These are phyloP conservation scores for Monarcha castaneiventris DNA, from an alignment of 2,113 vertebrate species.

Conservation along the genomic window DNA sequence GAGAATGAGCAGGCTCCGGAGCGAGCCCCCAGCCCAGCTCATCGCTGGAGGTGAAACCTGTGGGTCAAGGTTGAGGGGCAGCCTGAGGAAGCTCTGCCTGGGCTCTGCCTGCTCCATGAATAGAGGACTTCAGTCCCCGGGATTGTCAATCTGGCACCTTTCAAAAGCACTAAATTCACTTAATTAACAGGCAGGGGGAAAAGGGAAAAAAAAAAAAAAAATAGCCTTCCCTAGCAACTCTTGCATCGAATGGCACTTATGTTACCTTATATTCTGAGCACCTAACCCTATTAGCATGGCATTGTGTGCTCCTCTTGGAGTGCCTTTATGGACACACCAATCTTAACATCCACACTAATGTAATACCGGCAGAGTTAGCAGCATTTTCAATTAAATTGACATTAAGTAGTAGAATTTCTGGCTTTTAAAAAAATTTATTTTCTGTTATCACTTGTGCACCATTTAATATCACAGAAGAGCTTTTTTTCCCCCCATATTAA, in stretches of 20 bases:
- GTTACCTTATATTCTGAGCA: constrained; percentile 55
- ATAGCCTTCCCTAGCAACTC: constrained; percentile 62
- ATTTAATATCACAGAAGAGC: not conserved
- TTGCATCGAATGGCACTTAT: constrained; percentile 57
- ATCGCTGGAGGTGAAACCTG: constrained; percentile 15
- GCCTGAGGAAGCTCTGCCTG: not conserved
- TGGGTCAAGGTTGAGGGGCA: constrained; percentile 60
- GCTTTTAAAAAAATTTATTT: not conserved
- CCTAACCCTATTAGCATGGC: constrained; percentile 61
- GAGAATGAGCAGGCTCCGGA: constrained; percentile 17
- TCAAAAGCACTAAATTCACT: constrained; percentile 59
- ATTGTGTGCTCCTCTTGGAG: constrained; percentile 41
- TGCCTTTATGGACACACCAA: constrained; percentile 38
- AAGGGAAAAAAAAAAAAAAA: not conserved
- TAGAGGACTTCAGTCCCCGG: not conserved
- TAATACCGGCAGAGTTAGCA: not conserved
- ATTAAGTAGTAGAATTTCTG: not conserved
- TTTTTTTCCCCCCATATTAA: not conserved
- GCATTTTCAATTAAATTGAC: constrained; percentile 30
- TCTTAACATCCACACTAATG: not conserved
- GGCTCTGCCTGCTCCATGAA: constrained; percentile 10
- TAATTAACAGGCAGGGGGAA: constrained; percentile 5
- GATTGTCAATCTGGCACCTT: constrained; percentile 53
- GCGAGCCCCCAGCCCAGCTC: not conserved
- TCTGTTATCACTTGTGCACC: not conserved